Evolutionary conservation across 1,140 invertebrate genomes (phyloP), one percentile per base, ranked within the genome.

Genomic region (Phymastichus coffea): DNA sequence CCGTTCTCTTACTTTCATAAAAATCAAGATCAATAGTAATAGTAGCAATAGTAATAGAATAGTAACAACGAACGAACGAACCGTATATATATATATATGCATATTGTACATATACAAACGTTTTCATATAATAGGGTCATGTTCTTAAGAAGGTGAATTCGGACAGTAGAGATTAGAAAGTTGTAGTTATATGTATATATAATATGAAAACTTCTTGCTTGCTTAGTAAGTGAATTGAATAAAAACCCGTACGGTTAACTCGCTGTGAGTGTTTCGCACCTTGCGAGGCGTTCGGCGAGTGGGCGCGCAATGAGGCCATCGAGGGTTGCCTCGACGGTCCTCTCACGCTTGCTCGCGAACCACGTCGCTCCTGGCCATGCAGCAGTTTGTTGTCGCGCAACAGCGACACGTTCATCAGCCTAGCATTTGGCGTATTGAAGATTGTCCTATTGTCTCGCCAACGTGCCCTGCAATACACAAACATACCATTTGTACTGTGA

Each of bases 341-440:
- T 20, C 89, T 83, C 67, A 86, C 84, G 68, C 89, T 91, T 28
- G 87, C 86, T 23, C 89, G 80, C n/a, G 90, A 91, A 22, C 88
- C 88, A 8, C 88, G 84, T 61, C 89, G 82, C 64, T 90, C 88
- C 72, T 87, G 86, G 9, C 88, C 84, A 68, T 91, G 90, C 56
- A 90, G 77, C 38, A 91, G 78, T 74, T 93, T 93, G 70, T 87
- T 92, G 66, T 93, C 90, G 66, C 88, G 82, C 63, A 94, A 77
- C 59, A 94, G 75, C 3, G 91, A 94, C 10, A 92, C 91, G 72
- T 93, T 93, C 90, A 93, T 93, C 70, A 93, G 79, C 33, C 91
- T 84, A 19, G 93, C 92, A 73, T 95, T 95, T n/a, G 93, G 93
- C 25, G 93, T 95, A 73, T 95, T 95, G 82, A 95, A 95, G 69